phyloP scores from a whole-genome alignment of 2,797 vertebrate genomes.

The Spizella passerina region DNA sequence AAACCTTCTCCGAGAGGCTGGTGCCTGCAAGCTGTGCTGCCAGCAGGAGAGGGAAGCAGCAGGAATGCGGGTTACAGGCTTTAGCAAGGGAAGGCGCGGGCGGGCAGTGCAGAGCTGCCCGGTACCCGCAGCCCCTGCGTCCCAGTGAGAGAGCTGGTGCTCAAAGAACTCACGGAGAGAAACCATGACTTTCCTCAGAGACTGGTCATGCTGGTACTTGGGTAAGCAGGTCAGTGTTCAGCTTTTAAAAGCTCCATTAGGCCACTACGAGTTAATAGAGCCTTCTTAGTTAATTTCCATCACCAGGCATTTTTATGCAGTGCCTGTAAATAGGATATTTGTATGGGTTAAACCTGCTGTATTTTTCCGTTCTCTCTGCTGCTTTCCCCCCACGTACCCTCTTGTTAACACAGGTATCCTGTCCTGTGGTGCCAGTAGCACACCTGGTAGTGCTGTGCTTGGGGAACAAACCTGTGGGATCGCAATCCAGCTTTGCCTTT shows the following conservation, averaged over 20 bases:
- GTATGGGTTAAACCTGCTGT: not conserved
- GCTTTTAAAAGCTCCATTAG: not conserved
- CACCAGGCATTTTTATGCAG: rapidly evolving
- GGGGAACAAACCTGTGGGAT: not conserved
- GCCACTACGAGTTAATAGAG: rapidly evolving
- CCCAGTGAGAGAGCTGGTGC: rapidly evolving
- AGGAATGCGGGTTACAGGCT: rapidly evolving
- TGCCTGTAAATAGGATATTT: not conserved
- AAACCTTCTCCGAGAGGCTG: not conserved
- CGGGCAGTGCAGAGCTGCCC: not conserved
- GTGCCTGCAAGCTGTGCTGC: not conserved
- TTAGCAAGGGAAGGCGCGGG: rapidly evolving
- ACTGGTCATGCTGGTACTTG: rapidly evolving
- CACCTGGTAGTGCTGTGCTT: too few species aligned
- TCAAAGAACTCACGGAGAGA: too few species aligned
- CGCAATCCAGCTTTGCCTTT: not conserved
- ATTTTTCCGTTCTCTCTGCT: not conserved
- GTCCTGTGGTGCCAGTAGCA: not conserved
- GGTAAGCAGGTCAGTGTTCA: not conserved
- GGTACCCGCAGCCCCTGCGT: rapidly evolving
- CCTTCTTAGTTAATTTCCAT: not conserved
- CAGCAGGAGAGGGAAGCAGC: not conserved
- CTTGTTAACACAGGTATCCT: too few species aligned
- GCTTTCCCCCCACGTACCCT: rapidly evolving
- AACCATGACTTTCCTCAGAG: not conserved